Evolutionary conservation across 2,888 invertebrate genomes (phyloP).

Genomic region (Ptychoptera contaminata): DNA sequence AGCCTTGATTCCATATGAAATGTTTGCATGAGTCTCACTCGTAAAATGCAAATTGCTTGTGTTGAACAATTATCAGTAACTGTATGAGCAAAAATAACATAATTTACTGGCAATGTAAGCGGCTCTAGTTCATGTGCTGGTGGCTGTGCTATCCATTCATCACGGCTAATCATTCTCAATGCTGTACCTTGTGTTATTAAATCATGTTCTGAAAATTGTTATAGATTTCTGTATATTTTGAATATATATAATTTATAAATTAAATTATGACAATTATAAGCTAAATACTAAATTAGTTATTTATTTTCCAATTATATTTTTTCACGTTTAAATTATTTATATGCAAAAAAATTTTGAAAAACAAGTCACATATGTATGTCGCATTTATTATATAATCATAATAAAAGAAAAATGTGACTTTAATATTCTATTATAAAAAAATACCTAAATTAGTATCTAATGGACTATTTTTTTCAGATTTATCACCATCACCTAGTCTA

Average conservation of each 20-base stretch:
- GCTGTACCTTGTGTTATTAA: conserved; percentile 22
- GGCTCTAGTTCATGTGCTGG: neutral
- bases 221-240: too few relatives aligned
- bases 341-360: too few relatives aligned
- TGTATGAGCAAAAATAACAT: neutral
- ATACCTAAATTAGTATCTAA: conserved; percentile 33
- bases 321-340: too few relatives aligned
- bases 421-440: conserved; percentile 5
- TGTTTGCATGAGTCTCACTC: conserved; percentile 45
- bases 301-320: too few relatives aligned
- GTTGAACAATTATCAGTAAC: conserved; percentile 13
- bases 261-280: too few relatives aligned
- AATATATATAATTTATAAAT: too few relatives aligned
- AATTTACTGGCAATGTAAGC: neutral
- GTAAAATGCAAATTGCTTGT: conserved; percentile 40
- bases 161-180: neutral
- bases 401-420: too few relatives aligned
- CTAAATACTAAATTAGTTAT: too few relatives aligned
- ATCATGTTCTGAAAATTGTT: neutral
- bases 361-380: too few relatives aligned
- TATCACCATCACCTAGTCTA: conserved; percentile 25
- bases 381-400: too few relatives aligned
- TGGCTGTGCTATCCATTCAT: neutral
- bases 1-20: conserved; percentile 49
- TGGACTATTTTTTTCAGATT: conserved; percentile 29